phyloP scores from a whole-genome alignment of 2,113 vertebrate genomes.

The Hippocampus mohnikei region DNA sequence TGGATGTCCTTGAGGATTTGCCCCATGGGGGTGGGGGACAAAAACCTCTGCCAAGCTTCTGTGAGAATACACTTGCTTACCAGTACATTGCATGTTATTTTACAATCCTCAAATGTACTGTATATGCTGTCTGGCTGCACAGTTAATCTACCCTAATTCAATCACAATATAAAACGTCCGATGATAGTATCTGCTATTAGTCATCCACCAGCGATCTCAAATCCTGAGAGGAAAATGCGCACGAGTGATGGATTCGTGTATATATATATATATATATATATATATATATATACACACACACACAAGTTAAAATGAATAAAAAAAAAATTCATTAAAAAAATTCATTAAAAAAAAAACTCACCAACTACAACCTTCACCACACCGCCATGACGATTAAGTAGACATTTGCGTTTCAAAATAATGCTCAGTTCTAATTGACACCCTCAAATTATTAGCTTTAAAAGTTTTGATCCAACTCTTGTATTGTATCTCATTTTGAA shows the following conservation, averaged over 20 bases:
- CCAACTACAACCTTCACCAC: background rate
- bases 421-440: background rate
- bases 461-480: background rate
- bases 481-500: too few species aligned
- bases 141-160: constrained; percentile 34
- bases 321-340: constrained; percentile 7
- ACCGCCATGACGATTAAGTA: background rate
- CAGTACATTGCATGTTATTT: constrained; percentile 33
- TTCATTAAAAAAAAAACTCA: background rate
- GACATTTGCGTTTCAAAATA: background rate
- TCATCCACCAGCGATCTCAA: constrained; percentile 31
- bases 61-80: constrained; percentile 44
- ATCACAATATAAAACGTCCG: constrained; percentile 44
- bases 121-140: constrained; percentile 19
- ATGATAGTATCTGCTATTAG: constrained; percentile 19
- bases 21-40: constrained; percentile 27
- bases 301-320: constrained; percentile 11
- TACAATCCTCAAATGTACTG: constrained; percentile 32
- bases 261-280: too few species aligned
- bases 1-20: constrained; percentile 13
- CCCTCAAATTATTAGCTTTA: background rate
- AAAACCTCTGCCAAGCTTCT: constrained; percentile 22
- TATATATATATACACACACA: too few species aligned
- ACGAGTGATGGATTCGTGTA: constrained; percentile 17
- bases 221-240: constrained; percentile 60